A percentile compares a stretch with the other conserved stretches of the same genome.
These are phyloP conservation scores for Centroberyx gerrardi DNA, from an alignment of 2,797 vertebrate species.

Conservation along the genomic window DNA sequence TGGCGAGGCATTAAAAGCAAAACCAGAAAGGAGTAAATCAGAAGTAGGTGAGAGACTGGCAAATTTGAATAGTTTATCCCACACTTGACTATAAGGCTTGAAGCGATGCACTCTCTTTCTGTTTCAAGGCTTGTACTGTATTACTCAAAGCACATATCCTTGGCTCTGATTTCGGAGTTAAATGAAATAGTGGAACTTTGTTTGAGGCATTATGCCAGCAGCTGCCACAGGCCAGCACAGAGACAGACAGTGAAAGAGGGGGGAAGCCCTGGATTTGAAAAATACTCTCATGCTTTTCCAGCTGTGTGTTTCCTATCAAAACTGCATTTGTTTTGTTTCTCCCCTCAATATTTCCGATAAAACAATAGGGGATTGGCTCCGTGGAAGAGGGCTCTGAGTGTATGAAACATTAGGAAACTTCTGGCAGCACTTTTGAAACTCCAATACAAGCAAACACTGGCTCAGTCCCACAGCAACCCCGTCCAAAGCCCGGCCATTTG, in stretches of 20 bases:
- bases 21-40: neutral
- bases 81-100: slow-evolving; percentile 29
- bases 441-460: slow-evolving; percentile 75
- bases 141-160: slow-evolving; percentile 61
- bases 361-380: slow-evolving; percentile 50
- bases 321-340: slow-evolving; percentile 71
- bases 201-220: slow-evolving; percentile 50
- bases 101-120: slow-evolving; percentile 40
- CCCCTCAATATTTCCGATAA: slow-evolving; percentile 72
- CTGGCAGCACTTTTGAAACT: slow-evolving; percentile 60
- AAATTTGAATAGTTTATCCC: neutral
- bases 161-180: slow-evolving; percentile 65
- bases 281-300: slow-evolving; percentile 67
- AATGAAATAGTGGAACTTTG: slow-evolving; percentile 83
- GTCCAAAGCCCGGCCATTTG: slow-evolving; percentile 50
- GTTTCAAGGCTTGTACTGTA: slow-evolving; percentile 36
- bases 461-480: slow-evolving; percentile 47
- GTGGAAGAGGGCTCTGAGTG: slow-evolving; percentile 35
- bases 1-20: neutral
- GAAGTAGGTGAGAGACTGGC: neutral
- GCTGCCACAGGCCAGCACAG: slow-evolving; percentile 62
- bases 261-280: slow-evolving; percentile 79
- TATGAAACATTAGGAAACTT: slow-evolving; percentile 72
- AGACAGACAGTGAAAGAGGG: slow-evolving; percentile 68
- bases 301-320: slow-evolving; percentile 77